Evolutionary conservation across 2,797 vertebrate species (phyloP).

Genomic region (Platyrinchus mystaceus): DNA sequence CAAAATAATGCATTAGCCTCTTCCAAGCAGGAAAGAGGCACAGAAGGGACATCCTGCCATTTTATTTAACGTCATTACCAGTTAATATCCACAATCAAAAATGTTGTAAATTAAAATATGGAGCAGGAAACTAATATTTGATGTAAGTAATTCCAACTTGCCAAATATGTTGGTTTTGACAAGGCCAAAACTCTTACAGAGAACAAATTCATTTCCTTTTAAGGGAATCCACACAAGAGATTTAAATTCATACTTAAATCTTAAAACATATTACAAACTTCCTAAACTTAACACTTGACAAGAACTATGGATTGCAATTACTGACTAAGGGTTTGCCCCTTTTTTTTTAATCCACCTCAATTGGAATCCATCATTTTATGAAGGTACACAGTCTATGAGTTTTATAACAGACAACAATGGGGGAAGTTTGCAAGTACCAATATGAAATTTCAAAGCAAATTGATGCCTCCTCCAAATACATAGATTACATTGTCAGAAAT

Average conservation of each 20-base stretch:
- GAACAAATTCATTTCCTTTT: background rate
- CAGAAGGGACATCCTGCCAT: background rate
- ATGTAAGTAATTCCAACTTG: background rate
- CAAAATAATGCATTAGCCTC: background rate
- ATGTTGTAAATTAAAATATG: background rate
- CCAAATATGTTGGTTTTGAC: background rate
- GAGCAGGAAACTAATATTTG: background rate
- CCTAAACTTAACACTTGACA: background rate
- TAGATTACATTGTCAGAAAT: background rate
- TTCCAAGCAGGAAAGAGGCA: background rate
- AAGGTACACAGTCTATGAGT: background rate
- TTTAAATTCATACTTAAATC: background rate
- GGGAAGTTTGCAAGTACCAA: background rate
- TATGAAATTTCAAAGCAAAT: background rate
- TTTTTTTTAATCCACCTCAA: background rate
- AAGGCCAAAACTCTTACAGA: background rate
- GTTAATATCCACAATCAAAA: background rate
- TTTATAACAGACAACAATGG: background rate
- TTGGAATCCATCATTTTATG: background rate
- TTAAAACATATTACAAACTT: background rate
- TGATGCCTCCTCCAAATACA: background rate
- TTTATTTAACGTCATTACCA: background rate
- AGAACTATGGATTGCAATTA: background rate
- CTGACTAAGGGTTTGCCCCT: background rate
- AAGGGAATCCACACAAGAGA: background rate